These are phyloP conservation scores for Hapalemur alaotrensis DNA, from an alignment of 2,797 vertebrate genomes.

Conservation along the genomic window DNA sequence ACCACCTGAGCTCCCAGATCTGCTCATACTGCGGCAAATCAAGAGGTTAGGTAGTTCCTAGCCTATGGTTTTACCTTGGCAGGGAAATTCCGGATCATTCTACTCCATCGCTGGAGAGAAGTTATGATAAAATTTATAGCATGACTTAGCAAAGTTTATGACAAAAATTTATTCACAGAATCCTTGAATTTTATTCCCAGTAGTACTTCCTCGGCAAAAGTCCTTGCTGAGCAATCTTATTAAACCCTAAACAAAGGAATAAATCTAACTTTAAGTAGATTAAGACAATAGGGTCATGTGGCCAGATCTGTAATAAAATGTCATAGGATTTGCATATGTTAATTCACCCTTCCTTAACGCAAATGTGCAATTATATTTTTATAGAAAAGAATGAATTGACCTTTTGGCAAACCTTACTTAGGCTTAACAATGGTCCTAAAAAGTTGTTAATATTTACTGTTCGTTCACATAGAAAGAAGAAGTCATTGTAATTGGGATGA, in stretches of 20 bases:
- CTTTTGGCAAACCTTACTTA: conserved; percentile 5
- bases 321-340: conserved; percentile 22
- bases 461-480: not conserved
- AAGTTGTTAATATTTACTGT: conserved; percentile 23
- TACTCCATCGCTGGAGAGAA: not conserved
- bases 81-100: not conserved
- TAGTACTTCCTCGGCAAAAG: not conserved
- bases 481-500: not conserved
- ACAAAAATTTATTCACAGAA: conserved; percentile 18
- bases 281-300: not conserved
- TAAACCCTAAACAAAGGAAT: conserved; percentile 35
- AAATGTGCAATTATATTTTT: conserved; percentile 39
- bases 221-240: conserved; percentile 41
- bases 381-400: not conserved
- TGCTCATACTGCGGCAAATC: not conserved
- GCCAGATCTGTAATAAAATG: not conserved
- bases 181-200: conserved; percentile 7
- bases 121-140: not conserved
- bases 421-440: not conserved
- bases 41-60: not conserved
- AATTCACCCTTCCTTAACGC: conserved; percentile 5
- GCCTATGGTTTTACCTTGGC: not conserved
- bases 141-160: not conserved
- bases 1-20: not conserved
- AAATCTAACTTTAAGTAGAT: conserved; percentile 17